Evolutionary conservation across 2,797 vertebrate genomes (phyloP).

Genomic region (Myiothlypis chrysogaster): DNA sequence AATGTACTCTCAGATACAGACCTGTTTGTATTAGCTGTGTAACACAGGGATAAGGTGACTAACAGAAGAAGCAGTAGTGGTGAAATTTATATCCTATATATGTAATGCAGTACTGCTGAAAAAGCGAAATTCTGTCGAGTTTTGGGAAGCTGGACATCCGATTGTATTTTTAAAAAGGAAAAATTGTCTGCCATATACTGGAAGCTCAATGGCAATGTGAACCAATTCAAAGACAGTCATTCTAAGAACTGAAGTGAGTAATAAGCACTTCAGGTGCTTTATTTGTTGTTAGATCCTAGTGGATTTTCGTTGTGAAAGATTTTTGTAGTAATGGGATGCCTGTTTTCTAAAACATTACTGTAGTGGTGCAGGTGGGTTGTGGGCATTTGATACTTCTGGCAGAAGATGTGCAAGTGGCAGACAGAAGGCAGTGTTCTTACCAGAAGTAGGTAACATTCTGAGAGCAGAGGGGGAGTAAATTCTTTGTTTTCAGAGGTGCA

Average conservation of each 20-base stretch:
- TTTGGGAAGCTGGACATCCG: not conserved
- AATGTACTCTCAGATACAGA: not conserved
- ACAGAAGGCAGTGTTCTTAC: rapidly evolving
- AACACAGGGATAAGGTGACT: not conserved
- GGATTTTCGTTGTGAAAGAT: not conserved
- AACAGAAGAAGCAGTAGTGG: not conserved
- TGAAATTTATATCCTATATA: not conserved
- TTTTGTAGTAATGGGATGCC: not conserved
- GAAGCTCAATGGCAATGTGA: not conserved
- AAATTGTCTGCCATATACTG: not conserved
- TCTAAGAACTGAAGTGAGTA: not conserved
- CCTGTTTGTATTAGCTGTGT: not conserved
- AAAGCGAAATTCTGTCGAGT: not conserved
- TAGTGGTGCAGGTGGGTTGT: not conserved
- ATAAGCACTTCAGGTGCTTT: not conserved
- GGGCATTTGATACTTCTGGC: not conserved
- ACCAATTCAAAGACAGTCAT: not conserved
- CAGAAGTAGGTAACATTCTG: not conserved
- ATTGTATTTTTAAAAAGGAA: not conserved
- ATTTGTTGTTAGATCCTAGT: not conserved
- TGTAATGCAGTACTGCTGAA: not conserved
- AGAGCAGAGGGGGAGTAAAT: not conserved
- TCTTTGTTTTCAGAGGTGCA: not conserved
- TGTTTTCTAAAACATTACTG: not conserved
- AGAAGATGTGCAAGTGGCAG: not conserved